These are phyloP conservation scores for Eilema caniola DNA, from an alignment of 2,888 invertebrate species.

Conservation along the genomic window DNA sequence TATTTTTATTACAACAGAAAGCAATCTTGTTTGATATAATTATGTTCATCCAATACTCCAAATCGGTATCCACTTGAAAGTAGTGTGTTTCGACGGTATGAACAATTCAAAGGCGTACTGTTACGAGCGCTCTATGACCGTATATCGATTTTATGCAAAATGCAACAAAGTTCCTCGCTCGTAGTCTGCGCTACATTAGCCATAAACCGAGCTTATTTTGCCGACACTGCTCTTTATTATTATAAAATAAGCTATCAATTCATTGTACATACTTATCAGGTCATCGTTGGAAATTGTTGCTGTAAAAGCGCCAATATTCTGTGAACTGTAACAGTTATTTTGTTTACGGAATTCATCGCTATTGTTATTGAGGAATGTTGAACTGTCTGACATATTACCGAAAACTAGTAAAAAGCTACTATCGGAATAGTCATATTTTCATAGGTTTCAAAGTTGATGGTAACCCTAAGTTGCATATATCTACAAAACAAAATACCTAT, in stretches of 20 bases:
- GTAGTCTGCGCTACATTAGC: conserved; percentile 68
- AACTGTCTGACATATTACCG: not conserved
- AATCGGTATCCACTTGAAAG: conserved; percentile 18
- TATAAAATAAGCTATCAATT: conserved; percentile 71
- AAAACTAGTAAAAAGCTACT: not conserved
- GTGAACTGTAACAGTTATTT: conserved; percentile 12
- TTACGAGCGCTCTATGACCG: conserved; percentile 60
- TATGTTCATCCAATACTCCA: not conserved
- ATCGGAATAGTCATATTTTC: not conserved
- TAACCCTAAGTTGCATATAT: too few relatives aligned
- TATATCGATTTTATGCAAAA: conserved; percentile 83
- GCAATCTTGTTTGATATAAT: conserved; percentile 3
- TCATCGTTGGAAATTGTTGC: conserved; percentile 54
- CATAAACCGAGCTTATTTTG: conserved; percentile 70
- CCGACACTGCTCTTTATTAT: conserved; percentile 65
- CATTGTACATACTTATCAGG: conserved; percentile 63
- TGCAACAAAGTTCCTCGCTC: conserved; percentile 73
- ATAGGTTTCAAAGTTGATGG: not conserved
- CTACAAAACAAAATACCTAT: too few relatives aligned
- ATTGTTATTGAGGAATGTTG: not conserved
- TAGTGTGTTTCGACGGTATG: conserved; percentile 28
- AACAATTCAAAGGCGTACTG: conserved; percentile 45
- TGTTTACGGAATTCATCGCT: not conserved
- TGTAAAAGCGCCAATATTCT: conserved; percentile 43
- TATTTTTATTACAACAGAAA: not conserved